These are phyloP conservation scores for Athripsodes cinereus DNA, from an alignment of 2,888 invertebrate species.

Conservation along the genomic window DNA sequence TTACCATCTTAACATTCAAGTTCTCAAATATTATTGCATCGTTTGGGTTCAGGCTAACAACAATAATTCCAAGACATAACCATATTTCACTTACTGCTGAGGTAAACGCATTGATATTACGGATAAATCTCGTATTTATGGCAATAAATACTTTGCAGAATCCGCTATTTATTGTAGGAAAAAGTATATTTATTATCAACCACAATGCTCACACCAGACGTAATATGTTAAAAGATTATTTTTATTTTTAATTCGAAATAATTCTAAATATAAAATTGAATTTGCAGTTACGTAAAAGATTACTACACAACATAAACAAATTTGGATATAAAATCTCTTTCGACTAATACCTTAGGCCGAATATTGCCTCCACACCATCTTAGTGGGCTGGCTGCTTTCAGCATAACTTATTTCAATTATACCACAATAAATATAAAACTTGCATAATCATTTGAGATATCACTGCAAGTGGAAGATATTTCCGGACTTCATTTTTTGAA, in stretches of 20 bases:
- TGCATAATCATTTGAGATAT: background rate
- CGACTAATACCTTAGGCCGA: no score
- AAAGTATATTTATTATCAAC: background rate
- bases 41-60: background rate
- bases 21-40: no score
- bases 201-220: background rate
- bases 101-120: conserved; percentile 6
- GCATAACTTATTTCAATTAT: background rate
- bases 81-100: conserved; percentile 15
- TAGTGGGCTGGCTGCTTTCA: no score
- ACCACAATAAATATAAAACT: background rate
- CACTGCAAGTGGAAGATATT: background rate
- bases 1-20: no score
- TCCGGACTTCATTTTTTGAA: background rate
- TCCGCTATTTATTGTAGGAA: conserved; percentile 20
- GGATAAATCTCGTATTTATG: conserved; percentile 12
- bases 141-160: conserved; percentile 9
- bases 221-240: background rate
- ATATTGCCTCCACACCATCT: no score
- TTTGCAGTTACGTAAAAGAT: no score
- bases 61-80: conserved; percentile 8
- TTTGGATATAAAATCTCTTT: no score
- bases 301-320: no score
- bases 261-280: no score
- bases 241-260: background rate